Evolutionary conservation across 2,888 invertebrate species (phyloP).

Genomic region (Hipparchia sbordonii): DNA sequence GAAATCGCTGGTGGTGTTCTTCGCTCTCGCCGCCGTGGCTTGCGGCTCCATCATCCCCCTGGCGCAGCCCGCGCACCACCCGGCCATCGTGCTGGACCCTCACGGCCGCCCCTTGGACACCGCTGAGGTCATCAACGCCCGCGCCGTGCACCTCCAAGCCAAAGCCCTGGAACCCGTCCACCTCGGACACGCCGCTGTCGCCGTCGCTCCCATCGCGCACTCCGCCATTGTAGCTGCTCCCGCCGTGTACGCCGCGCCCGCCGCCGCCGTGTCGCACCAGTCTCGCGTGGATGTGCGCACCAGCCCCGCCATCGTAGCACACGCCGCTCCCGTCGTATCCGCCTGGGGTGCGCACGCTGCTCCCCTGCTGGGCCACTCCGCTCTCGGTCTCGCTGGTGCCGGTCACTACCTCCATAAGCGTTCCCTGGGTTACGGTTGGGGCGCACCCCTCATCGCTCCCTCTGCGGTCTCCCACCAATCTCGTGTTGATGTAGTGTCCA

Average conservation of each 20-base stretch:
- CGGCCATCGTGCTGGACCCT: slow-evolving; percentile 72
- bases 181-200: slow-evolving; percentile 45
- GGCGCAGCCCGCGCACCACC: slow-evolving; percentile 74
- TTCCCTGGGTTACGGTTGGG: slow-evolving; percentile 47
- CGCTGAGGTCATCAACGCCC: slow-evolving; percentile 75
- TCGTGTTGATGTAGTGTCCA: slow-evolving; percentile 58
- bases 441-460: slow-evolving; percentile 62
- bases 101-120: slow-evolving; percentile 78
- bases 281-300: slow-evolving; percentile 62
- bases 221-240: slow-evolving; percentile 49
- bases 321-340: slow-evolving; percentile 49
- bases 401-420: slow-evolving; percentile 50
- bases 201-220: slow-evolving; percentile 48
- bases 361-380: slow-evolving; percentile 28
- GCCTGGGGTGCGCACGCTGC: slow-evolving; percentile 33
- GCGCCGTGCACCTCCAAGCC: slow-evolving; percentile 75
- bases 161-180: slow-evolving; percentile 68
- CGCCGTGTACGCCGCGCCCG: slow-evolving; percentile 53
- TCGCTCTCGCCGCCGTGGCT: slow-evolving; percentile 83
- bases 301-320: slow-evolving; percentile 45
- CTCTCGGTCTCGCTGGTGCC: slow-evolving; percentile 39
- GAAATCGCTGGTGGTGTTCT: slow-evolving; percentile 84
- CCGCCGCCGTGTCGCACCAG: slow-evolving; percentile 55
- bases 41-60: slow-evolving; percentile 77
- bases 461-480: slow-evolving; percentile 61